Evolutionary conservation across 2,113 vertebrate species (phyloP), one percentile per base, ranked within the genome.

Genomic region (Typhlomys cinereus): DNA sequence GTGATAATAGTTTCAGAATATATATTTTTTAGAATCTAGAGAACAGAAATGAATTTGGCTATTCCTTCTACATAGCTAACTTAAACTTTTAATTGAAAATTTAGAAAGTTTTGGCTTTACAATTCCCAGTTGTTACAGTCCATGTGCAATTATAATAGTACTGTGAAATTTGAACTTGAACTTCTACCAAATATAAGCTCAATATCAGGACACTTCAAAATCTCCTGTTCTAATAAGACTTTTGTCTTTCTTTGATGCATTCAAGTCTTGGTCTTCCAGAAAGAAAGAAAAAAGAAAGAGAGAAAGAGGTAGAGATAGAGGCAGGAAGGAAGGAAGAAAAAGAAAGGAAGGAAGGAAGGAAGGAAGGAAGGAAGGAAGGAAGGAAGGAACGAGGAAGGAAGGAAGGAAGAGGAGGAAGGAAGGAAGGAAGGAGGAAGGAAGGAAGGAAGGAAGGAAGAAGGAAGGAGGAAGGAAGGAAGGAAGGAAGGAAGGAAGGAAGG

Each of bases 91-190:
- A 75, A 70, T 5, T 70, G 36, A 87, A 80, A 80, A 1, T 91
- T 91, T 89, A 84, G 25, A 84, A 94, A 70, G 41, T 69, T 88
- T 75, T 23, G 88, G 29, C n/a, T 92, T 94, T 52, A 29, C 5
- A 54, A 57, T 66, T 86, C 12, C 39, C 84, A 92, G 6, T 50
- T 83, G 59, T 74, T 78, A 54, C 91, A 29, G 17, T 59, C 11
- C 17, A 29, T 8, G 8, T 87, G 25, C 1, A 86, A 80, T 83
- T 86, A 92, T 86, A 82, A 74, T 46, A 61, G 46, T 88, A 23
- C 27, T 86, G 27, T 4, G 93, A 88, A 88, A 41, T 59, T 57
- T 91, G 57, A 7, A 31, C n/a, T n/a, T n/a, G n/a, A 84, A 44
- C n/a, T 14, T 76, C 41, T 62, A 57, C 61, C 5, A 44, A 50